phyloP scores from a whole-genome alignment of 2,797 vertebrate genomes.

The Botia almorhae region DNA sequence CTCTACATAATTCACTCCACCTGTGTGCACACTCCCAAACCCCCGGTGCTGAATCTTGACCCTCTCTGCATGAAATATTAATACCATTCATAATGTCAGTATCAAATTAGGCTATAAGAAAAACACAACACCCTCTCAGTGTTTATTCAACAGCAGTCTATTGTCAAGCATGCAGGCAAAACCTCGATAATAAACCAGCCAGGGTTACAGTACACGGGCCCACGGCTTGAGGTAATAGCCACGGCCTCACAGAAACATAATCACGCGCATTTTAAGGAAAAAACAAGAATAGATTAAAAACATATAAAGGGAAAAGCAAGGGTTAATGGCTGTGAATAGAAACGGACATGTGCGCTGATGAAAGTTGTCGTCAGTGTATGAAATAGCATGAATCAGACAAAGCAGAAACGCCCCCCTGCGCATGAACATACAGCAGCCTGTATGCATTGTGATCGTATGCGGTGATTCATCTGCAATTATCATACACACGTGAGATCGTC shows the following conservation, averaged over 20 bases:
- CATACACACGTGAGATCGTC: conserved; percentile 14
- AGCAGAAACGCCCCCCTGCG: conserved; percentile 61
- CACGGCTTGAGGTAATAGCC: neutral
- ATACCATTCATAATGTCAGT: neutral
- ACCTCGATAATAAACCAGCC: neutral
- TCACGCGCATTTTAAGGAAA: neutral
- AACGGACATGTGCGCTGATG: conserved; percentile 22
- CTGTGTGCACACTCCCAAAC: conserved; percentile 17
- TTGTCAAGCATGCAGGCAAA: neutral
- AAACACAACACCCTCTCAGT: neutral
- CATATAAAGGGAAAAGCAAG: neutral
- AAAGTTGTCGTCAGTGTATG: conserved; percentile 38
- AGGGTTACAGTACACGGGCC: neutral
- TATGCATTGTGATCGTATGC: conserved; percentile 38
- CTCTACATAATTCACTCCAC: conserved; percentile 13
- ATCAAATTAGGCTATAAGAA: neutral
- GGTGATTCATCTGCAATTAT: conserved; percentile 27
- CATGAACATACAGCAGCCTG: conserved; percentile 44
- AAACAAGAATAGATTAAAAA: neutral
- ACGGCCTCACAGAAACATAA: neutral
- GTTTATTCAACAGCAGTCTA: neutral
- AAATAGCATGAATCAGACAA: conserved; percentile 54
- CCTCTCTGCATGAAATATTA: neutral
- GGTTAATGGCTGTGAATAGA: neutral
- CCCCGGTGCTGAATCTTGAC: neutral